Base-by-base conservation (phyloP, 53 echinoderm and acorn worm species). In the Arbacia lixula region DNA sequence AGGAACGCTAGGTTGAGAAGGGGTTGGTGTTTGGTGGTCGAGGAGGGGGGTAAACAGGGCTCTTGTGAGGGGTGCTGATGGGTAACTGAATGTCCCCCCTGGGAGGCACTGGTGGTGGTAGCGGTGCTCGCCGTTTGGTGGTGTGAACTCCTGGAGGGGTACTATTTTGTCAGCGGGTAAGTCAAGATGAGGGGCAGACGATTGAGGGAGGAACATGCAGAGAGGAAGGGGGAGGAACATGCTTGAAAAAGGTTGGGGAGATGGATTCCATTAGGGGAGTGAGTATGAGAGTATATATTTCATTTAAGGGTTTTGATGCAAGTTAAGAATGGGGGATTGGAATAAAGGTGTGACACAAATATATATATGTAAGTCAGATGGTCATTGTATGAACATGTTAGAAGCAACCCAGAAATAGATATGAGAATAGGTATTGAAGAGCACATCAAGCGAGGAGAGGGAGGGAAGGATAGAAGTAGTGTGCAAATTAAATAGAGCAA, bases 111-210 rank as follows among this genome's bases (percentile, higher is more conserved):
- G 82, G 64, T 46, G 82, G 82, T 42, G 82, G 82, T 9, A 81
- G 82, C 29, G 82, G 82, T 40, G 82, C 82, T 81, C 82, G 28
- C 27, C 82, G 41, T 33, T 81, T 81, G 34, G 62, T 81, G 62
- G 63, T 25, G 64, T 81, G 37, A 42, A 19, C 46, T 63, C 27
- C 63, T 2, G 60, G 12, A 46, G 8, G 14, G 8, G 8, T 46
- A 10, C 14, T 46, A 10, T 46, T 46, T 14, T 10, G 8, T 46
- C 9, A 10, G 14, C 14, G 49, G 49, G 49, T 10, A 46, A 10
- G 49, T 46, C 9, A 14, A 46, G 8, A 14, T n/a, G n/a, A n/a
- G n/a, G n/a, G n/a, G n/a, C n/a, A n/a, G n/a, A n/a, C n/a, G n/a
- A n/a, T n/a, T n/a, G n/a, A n/a, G n/a, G n/a, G n/a, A n/a, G n/a